A percentile compares a stretch with the other conserved stretches of the same genome.
Conservation (phyloP, 2,888 invertebrate species). For the Esperia sulphurella region DNA sequence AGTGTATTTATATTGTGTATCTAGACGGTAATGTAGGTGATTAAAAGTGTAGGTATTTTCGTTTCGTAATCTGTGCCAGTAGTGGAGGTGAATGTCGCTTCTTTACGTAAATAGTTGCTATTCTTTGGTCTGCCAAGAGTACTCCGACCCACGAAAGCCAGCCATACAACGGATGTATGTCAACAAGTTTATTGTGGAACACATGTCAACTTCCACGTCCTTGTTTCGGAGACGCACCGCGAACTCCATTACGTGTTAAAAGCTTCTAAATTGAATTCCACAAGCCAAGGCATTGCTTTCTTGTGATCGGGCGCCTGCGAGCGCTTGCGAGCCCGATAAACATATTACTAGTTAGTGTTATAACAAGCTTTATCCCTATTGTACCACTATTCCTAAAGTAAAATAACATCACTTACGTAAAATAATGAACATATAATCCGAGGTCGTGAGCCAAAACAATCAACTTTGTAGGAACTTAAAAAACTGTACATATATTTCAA, state of each 20-base stretch:
- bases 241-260: constrained; percentile 20
- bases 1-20: no score
- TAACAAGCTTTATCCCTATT: neutral
- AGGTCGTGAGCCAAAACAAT: no score
- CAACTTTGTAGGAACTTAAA: no score
- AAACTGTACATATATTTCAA: no score
- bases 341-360: neutral
- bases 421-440: no score
- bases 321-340: constrained; percentile 6
- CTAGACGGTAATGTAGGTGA: no score
- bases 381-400: neutral
- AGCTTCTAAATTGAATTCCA: constrained; percentile 17
- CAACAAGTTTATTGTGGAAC: neutral
- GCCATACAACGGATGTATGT: neutral
- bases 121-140: no score
- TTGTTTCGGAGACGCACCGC: constrained; percentile 1
- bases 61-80: no score
- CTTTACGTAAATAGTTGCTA: no score
- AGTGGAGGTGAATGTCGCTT: no score
- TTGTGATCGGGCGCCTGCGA: constrained; percentile 10
- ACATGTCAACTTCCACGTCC: neutral
- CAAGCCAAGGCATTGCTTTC: constrained; percentile 1
- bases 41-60: no score
- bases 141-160: neutral
- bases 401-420: no score